A percentile compares a stretch with the other conserved stretches of the same genome.
These are phyloP conservation scores for Lota lota DNA, from an alignment of 2,113 vertebrate species.

Conservation along the genomic window DNA sequence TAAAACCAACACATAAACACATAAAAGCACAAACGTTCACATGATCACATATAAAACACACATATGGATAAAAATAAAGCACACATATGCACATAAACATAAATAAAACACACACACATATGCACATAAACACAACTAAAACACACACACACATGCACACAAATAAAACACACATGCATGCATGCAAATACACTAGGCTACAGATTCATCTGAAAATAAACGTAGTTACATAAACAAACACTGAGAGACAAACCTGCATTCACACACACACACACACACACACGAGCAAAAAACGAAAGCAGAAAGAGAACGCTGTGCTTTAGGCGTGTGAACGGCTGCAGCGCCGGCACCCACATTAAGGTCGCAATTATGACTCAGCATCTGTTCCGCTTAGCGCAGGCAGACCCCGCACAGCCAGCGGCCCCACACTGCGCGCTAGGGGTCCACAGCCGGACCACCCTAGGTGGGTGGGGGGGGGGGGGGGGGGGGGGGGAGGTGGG, in stretches of 20 bases:
- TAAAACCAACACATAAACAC: background rate
- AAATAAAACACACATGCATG: no score
- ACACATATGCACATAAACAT: no score
- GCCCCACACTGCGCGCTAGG: background rate
- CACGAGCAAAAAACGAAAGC: conserved; percentile 22
- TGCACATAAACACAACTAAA: no score
- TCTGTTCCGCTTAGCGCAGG: conserved; percentile 55
- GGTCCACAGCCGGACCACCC: conserved; percentile 26
- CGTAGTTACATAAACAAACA: conserved; percentile 19
- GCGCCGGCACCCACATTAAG: conserved; percentile 39
- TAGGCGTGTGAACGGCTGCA: conserved; percentile 22
- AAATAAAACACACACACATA: no score
- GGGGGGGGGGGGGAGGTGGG: background rate
- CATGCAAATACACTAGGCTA: no score
- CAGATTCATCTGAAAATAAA: no score
- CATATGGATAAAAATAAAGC: background rate
- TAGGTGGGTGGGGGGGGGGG: conserved; percentile 43
- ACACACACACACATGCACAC: no score
- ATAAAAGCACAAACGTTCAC: background rate
- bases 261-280: conserved; percentile 7
- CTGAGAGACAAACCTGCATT: background rate
- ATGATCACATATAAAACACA: conserved; percentile 6
- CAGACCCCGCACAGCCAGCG: conserved; percentile 20
- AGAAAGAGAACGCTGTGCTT: conserved; percentile 31
- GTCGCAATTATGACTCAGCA: conserved; percentile 61